Base-by-base conservation (phyloP, 2,888 invertebrate genomes). In the Plutella xylostella region DNA sequence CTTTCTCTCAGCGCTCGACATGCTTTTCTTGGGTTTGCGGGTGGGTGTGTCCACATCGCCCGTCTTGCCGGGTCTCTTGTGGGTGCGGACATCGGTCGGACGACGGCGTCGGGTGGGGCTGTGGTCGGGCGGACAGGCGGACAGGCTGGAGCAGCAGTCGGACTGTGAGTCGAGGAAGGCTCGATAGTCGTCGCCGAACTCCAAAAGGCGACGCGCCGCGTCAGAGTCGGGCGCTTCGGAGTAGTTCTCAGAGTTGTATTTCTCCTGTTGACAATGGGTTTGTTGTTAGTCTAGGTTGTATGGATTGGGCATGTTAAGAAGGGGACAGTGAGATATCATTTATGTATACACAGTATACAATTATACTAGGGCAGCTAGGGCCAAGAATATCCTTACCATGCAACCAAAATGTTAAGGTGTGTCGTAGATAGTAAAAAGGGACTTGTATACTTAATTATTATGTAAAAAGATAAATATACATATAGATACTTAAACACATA, bases 131-230 rank as follows among this genome's bases (percentile, higher is more conserved):
- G 79, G 83, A 59, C 88, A 88, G 42, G 91, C 91, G 42, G 92
- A 92, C 52, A 91, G 83, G 49, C 90, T 90, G 52, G 92, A 92
- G 77, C 94, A 93, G 67, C 90, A 91, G 76, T 95, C 95, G 0
- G 94, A 95, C 65, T 94, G 94, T 51, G 94, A 94, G 79, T 94
- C 95, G 42, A 96, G 86, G 76, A 90, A 94, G 60, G 92, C 92
- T 65, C 94, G 87, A 76, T 96, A 96, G 75, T 96, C 95, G 70
- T 96, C 95, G 25, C 94, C 94, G 65, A 94, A 94, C 65, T 95
- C 94, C 53, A 94, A 76, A 15, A 95, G 79, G 50, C 90, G 88
- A 48, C 93, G 87, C 31, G 94, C 93, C 25, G 92, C 91, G 73
- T 95, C 94, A 1, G 93, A 91, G 69, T 96, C 95, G 5, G 90